These are phyloP conservation scores for Melanocharis versteri DNA, from an alignment of 2,113 vertebrate genomes.

Conservation along the genomic window DNA sequence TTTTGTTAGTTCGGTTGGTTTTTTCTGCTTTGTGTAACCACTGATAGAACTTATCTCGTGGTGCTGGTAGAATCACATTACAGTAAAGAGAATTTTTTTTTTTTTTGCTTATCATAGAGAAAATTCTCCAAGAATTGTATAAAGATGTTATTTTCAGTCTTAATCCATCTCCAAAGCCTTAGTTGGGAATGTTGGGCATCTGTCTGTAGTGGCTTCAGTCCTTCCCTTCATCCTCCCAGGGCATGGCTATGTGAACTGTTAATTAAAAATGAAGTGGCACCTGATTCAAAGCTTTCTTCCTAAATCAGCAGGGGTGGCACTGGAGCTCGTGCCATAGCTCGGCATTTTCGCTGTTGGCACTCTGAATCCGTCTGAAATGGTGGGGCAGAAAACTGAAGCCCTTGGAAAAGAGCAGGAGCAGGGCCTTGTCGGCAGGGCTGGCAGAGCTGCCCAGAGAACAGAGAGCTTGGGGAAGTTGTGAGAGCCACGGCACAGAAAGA, in stretches of 20 bases:
- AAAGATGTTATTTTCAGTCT: background rate
- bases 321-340: background rate
- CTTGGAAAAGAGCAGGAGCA: background rate
- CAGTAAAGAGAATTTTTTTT: background rate
- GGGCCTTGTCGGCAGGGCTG: background rate
- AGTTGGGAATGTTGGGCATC: background rate
- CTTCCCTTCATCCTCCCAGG: background rate
- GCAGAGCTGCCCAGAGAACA: background rate
- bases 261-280: background rate
- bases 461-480: background rate
- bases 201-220: rapidly evolving
- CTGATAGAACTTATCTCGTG: background rate
- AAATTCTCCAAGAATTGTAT: background rate
- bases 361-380: rapidly evolving
- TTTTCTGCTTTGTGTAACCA: background rate
- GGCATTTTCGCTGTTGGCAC: rapidly evolving
- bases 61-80: background rate
- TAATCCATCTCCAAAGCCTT: background rate
- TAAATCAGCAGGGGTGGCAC: background rate
- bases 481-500: background rate
- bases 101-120: background rate
- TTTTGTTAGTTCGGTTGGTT: background rate
- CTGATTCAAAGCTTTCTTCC: background rate
- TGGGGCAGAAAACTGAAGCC: background rate
- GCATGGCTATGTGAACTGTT: background rate